A percentile compares a stretch with the other conserved stretches of the same genome.
These are phyloP conservation scores for Tachina lurida DNA, from an alignment of 2,888 invertebrate genomes.

Conservation along the genomic window DNA sequence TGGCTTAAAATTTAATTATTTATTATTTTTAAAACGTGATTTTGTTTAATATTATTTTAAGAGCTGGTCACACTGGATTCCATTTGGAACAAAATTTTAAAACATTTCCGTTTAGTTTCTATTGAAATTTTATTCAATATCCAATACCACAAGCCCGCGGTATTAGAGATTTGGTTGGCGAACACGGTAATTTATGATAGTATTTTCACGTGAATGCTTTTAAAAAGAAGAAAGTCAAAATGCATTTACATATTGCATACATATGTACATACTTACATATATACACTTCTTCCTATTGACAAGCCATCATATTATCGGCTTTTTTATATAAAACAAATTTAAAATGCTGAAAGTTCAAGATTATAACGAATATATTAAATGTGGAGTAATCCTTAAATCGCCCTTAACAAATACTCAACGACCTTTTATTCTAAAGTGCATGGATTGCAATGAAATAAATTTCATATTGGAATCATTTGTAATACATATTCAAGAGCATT, in stretches of 20 bases:
- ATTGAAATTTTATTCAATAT: no score
- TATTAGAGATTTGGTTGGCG: no score
- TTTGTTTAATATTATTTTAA: no score
- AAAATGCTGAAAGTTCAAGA: constrained; percentile 40
- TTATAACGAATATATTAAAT: constrained; percentile 57
- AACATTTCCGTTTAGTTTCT: no score
- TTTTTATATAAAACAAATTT: background rate
- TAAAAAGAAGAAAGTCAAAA: constrained; percentile 28
- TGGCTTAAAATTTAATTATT: no score
- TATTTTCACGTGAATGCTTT: constrained; percentile 19
- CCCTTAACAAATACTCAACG: constrained; percentile 43
- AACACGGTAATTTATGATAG: background rate
- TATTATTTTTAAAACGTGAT: no score
- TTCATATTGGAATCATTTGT: constrained; percentile 58
- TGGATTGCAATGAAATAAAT: constrained; percentile 56
- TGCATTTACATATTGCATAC: background rate
- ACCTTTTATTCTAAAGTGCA: constrained; percentile 60
- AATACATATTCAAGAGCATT: constrained; percentile 53
- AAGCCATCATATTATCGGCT: background rate
- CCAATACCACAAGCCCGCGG: no score
- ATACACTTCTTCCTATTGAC: background rate
- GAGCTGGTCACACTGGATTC: no score
- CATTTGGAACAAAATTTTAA: no score
- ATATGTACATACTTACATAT: background rate
- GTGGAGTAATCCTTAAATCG: constrained; percentile 63